These are phyloP conservation scores for Drosophila arawakana DNA, from an alignment of 1,140 invertebrate species.

Conservation along the genomic window DNA sequence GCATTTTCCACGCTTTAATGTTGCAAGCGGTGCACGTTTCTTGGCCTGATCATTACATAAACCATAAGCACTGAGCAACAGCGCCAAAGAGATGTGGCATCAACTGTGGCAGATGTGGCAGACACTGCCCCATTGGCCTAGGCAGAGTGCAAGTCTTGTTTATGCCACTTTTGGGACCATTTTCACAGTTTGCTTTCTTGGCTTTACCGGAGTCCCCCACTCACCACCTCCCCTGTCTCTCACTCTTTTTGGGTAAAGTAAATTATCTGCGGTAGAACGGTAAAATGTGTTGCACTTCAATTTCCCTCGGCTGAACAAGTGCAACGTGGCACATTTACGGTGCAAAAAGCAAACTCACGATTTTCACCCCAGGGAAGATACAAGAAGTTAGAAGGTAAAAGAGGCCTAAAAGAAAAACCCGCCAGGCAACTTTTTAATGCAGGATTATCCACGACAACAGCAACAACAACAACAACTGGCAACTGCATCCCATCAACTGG, in stretches of 20 bases:
- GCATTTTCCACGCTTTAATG: constrained; percentile 65
- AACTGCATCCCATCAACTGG: constrained; percentile 79
- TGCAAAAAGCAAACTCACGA: constrained; percentile 68
- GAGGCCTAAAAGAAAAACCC: constrained; percentile 38
- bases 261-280: constrained; percentile 76
- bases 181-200: constrained; percentile 62
- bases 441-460: constrained; percentile 69
- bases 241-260: constrained; percentile 25
- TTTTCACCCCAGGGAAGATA: constrained; percentile 66
- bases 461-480: constrained; percentile 44
- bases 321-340: constrained; percentile 78
- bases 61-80: constrained; percentile 62
- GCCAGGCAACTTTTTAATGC: constrained; percentile 73
- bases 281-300: constrained; percentile 59
- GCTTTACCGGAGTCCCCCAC: background rate
- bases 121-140: constrained; percentile 28
- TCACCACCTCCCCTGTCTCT: background rate
- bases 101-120: constrained; percentile 14
- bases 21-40: constrained; percentile 69
- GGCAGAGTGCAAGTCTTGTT: constrained; percentile 17
- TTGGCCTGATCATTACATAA: constrained; percentile 59
- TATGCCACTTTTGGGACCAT: constrained; percentile 52
- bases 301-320: constrained; percentile 63
- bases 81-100: constrained; percentile 22
- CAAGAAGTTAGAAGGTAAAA: background rate